These are phyloP conservation scores for Chionoecetes opilio DNA, from an alignment of 1,140 invertebrate species.

Conservation along the genomic window DNA sequence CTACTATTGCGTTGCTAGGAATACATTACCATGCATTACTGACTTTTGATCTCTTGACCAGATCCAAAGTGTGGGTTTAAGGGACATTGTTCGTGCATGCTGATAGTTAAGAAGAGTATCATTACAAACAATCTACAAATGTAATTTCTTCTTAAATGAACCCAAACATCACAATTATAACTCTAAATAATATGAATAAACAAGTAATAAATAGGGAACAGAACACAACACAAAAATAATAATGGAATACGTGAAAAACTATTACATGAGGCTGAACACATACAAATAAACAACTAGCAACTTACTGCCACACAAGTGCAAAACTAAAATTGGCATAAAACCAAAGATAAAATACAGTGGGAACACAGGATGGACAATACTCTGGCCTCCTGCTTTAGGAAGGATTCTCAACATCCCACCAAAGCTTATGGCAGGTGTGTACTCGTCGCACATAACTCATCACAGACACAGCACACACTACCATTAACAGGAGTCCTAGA, in stretches of 20 bases:
- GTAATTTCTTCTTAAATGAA: no score
- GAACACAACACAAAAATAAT: not conserved
- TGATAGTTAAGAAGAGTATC: no score
- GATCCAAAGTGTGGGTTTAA: no score
- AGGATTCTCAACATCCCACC: conserved; percentile 22
- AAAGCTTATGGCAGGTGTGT: not conserved
- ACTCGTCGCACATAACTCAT: conserved; percentile 41
- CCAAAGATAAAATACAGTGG: not conserved
- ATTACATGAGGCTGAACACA: not conserved
- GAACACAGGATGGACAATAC: not conserved
- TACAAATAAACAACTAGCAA: not conserved
- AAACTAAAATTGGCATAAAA: not conserved
- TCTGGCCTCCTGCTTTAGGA: not conserved
- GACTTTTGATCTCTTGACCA: not conserved
- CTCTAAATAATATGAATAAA: no score
- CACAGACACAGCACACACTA: conserved; percentile 64
- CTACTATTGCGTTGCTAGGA: not conserved
- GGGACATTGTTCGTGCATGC: no score
- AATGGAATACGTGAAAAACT: not conserved
- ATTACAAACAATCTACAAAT: no score
- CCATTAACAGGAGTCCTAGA: conserved; percentile 58
- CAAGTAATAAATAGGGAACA: not conserved
- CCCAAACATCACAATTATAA: no score
- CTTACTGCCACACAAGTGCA: not conserved
- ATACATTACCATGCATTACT: not conserved